phyloP scores from a whole-genome alignment of 2,888 invertebrate genomes.

The Eristalis tenax region DNA sequence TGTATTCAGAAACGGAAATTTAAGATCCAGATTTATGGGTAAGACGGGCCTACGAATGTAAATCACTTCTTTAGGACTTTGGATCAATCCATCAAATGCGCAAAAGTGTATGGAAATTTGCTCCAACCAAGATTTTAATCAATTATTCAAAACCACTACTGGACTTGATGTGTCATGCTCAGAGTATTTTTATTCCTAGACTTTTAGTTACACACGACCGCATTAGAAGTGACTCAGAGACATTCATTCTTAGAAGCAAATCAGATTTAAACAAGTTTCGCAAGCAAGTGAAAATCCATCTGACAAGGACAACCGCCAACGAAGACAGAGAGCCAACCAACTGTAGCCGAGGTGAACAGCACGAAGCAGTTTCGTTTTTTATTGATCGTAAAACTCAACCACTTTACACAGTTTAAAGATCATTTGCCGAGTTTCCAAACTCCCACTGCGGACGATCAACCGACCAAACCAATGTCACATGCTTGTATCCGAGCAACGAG shows the following conservation, averaged over 20 bases:
- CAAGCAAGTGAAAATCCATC: background rate
- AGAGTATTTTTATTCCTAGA: background rate
- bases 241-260: background rate
- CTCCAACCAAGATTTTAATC: background rate
- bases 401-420: conserved; percentile 1
- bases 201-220: background rate
- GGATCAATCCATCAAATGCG: too few relatives aligned
- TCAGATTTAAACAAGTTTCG: background rate
- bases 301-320: background rate
- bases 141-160: background rate
- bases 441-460: too few relatives aligned
- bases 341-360: background rate
- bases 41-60: background rate
- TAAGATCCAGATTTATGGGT: too few relatives aligned
- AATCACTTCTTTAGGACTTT: background rate
- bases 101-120: background rate
- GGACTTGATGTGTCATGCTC: background rate
- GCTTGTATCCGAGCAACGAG: background rate
- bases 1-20: too few relatives aligned
- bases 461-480: background rate
- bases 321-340: background rate
- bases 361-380: background rate
- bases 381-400: background rate
- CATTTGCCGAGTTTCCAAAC: background rate
- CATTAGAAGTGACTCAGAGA: background rate